Evolutionary conservation across 2,113 vertebrate species (phyloP), one percentile per base, ranked within the genome.

Genomic region (Pionites leucogaster): DNA sequence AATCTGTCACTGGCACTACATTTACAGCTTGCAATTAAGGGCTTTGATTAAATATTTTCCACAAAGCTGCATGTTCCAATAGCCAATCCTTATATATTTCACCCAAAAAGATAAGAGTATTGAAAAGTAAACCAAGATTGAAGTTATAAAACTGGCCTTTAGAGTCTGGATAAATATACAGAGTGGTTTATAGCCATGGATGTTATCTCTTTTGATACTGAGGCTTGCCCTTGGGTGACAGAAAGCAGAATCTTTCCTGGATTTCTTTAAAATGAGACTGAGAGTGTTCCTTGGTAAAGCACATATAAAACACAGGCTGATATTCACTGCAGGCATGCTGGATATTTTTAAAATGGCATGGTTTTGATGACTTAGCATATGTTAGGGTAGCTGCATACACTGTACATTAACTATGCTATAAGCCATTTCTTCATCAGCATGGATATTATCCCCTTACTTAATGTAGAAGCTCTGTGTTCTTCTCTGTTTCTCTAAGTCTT

Each of bases 21-120:
- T 88, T 86, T 96, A 84, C 88, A 96, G 92, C 90, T 96, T 93
- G 92, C 88, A 96, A 95, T 93, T 96, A 96, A 83, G 70, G 53
- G 62, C 88, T 92, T 96, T 7, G 19, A 93, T 95, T 94, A 95
- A 93, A 96, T 96, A 96, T 96, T 97, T 94, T 94, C 35, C 65
- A 86, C n/a, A 28, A 71, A 72, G 69, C 80, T 85, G 59, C 44
- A 24, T 8, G 53, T 88, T 90, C 67, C 82, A 84, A 49, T 78
- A 94, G 68, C 69, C 55, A 82, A 62, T 86, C 65, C 69, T 72
- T 57, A 81, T n/a, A 62, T 64, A 75, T 83, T 94, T 92, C 55
- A 47, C 18, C 11, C 2, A 72, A 83, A 90, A 69, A 67, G 17
- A 50, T 31, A 65, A 79, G n/a, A 65, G 8, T 27, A 65, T 44